A percentile compares a stretch with the other conserved stretches of the same genome.
Evolutionary conservation across 2,797 vertebrate genomes (phyloP).

Genomic region (Amniataba percoides): DNA sequence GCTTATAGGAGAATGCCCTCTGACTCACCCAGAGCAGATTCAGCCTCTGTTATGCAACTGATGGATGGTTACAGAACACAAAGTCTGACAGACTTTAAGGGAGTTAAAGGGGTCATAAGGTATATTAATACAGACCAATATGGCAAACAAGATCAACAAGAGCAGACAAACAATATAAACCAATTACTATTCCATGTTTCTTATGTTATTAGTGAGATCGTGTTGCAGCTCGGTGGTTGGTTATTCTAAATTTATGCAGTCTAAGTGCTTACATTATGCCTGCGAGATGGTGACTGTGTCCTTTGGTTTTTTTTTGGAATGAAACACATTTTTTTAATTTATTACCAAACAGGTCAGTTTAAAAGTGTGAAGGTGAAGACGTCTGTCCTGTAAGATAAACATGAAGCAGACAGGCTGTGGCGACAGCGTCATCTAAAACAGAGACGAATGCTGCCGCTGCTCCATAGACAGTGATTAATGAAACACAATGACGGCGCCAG

Average conservation of each 20-base stretch:
- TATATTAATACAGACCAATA: slow-evolving; percentile 45
- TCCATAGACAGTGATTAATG: neutral
- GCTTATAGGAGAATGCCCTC: slow-evolving; percentile 50
- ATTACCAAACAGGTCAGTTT: too few relatives aligned
- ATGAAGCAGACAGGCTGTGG: neutral
- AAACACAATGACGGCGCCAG: neutral
- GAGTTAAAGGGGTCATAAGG: slow-evolving; percentile 33
- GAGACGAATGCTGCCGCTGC: neutral
- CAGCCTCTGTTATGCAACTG: slow-evolving; percentile 50
- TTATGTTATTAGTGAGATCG: slow-evolving; percentile 29
- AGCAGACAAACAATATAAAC: slow-evolving; percentile 46
- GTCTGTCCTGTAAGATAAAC: neutral
- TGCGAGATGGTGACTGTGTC: neutral
- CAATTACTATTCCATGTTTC: slow-evolving; percentile 38
- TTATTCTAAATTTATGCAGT: slow-evolving; percentile 7
- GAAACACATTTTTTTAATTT: neutral
- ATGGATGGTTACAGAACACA: slow-evolving; percentile 40
- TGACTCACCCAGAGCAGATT: slow-evolving; percentile 41
- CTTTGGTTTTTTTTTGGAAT: neutral
- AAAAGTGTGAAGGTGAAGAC: neutral
- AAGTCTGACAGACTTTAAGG: slow-evolving; percentile 39
- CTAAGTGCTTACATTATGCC: neutral
- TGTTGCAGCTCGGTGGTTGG: slow-evolving; percentile 40
- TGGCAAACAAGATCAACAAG: slow-evolving; percentile 52
- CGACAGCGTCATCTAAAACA: too few relatives aligned